phyloP scores from a whole-genome alignment of 1,140 invertebrate genomes.

The Muscidifurax raptorellus region DNA sequence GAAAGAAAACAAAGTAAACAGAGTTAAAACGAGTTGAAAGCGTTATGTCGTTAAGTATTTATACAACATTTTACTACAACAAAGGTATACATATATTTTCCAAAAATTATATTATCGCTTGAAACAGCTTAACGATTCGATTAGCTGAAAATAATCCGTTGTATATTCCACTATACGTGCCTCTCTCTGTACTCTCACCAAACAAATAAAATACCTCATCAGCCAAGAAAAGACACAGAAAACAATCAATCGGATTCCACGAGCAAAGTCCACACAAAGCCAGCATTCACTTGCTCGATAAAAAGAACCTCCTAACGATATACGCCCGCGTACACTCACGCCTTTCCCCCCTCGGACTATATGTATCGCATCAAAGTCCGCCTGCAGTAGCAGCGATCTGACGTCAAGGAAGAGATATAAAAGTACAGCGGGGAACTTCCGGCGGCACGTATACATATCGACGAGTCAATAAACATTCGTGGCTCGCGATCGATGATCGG shows the following conservation, averaged over 20 bases:
- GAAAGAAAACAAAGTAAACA: conserved; percentile 70
- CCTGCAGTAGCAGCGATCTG: neutral
- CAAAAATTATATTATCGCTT: no score
- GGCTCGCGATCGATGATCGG: conserved; percentile 15
- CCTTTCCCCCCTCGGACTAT: neutral
- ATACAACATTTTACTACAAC: no score
- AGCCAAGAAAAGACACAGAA: neutral
- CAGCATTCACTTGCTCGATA: neutral
- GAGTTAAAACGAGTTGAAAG: neutral
- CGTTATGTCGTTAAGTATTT: no score
- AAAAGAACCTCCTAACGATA: neutral
- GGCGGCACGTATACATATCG: neutral
- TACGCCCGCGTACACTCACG: neutral
- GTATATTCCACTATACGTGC: no score
- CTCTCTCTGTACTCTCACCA: neutral
- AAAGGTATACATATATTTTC: no score
- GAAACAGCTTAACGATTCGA: no score
- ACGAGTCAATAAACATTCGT: conserved; percentile 29
- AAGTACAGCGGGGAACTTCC: conserved; percentile 5
- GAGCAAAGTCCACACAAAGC: neutral
- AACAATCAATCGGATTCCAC: neutral
- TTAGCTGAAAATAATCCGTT: no score
- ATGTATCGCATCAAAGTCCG: neutral
- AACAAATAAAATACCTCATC: conserved; percentile 14
- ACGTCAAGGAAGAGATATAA: conserved; percentile 28